Base-by-base conservation (phyloP, 2,797 vertebrate species). In the Hephaestus fuliginosus region DNA sequence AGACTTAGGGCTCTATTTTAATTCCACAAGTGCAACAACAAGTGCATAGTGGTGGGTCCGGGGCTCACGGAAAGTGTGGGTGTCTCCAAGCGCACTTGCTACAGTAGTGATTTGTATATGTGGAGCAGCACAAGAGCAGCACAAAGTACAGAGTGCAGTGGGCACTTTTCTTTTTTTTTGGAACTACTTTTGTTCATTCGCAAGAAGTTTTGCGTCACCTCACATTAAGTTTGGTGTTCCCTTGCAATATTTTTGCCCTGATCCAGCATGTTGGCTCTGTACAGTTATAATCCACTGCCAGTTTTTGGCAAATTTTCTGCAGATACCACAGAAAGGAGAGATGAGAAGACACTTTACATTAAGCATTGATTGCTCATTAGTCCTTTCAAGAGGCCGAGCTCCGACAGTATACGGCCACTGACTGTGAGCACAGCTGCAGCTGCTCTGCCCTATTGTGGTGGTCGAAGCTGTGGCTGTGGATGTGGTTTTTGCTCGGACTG, bases 361-460 rank as follows among this genome's bases (percentile, higher is more conserved):
- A 65, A 12, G 14, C 28, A 12, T 33, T 65, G 13, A 49, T 17
- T 65, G 63, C 36, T 39, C 8, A 39, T 39, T 39, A 39, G 7
- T 39, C 36, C 36, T 39, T 39, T 39, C 36, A 39, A 39, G 36
- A 39, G 36, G 36, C 36, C 36, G 36, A 7, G 36, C 43, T 65
- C 44, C 5, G 25, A 12, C 33, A 20, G 33, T 20, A 18, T n/a
- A 30, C 30, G 28, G 52, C 52, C 39, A 28, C 13, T 3, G 18
- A 5, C 56, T 9, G 20, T 20, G 65, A 53, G 33, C 51, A 25
- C 49, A 43, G 30, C 22, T 56, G 66, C 66, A 56, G 66, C 66
- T 22, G 64, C 12, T 43, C 13, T 20, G 60, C 12, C 20, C 22
- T 36, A n/a, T 30, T 44, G 51, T 18, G n/a, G n/a, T 25, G 51